Evolutionary conservation across 2,113 vertebrate genomes (phyloP), one percentile per base, ranked within the genome.

Genomic region (Leptodactylus fuscus): DNA sequence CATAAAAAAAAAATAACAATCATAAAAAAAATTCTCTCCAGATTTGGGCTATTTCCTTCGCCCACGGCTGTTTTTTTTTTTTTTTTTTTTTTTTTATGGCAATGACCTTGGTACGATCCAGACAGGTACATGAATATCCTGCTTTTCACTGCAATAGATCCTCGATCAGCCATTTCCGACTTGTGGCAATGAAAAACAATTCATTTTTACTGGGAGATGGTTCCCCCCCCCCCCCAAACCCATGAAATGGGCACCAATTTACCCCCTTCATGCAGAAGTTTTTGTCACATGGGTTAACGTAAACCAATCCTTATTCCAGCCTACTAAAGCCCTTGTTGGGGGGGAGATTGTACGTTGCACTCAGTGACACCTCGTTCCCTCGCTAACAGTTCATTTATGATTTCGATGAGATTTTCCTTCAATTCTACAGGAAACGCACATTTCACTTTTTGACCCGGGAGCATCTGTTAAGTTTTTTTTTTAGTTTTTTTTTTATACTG

Each of bases 391-490:
- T 94, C 93, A 92, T 94, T 93, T 92, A 89, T 88, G 90, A 92
- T 92, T 93, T 92, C 87, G 90, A 91, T 86, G 91, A 90, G 91
- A 87, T 80, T 89, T 90, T 92, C 87, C 79, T 58, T 92, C 87
- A 55, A 58, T 80, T 67, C 51, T 83, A 6, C 92, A 90, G 93
- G 93, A 94, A 94, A 93, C 92, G 93, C 93, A 91, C 93, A 89
- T 93, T 92, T 92, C 92, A 92, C 93, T 93, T 92, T 90, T 90
- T 93, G 94, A 94, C 93, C 93, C 89, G 88, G 88, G 92, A 94
- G 94, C 94, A 94, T 94, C 92, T 94, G 93, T 93, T 93, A 89
- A 88, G 69, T 32, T 51, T n/a, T 44, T 44, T 44, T 44, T 44
- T 44, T 44, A 85, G 89, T 91, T 22, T 87, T 90, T 91, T 91